phyloP scores from a whole-genome alignment of 2,113 vertebrate species.

The Tretioscincus oriximinensis region DNA sequence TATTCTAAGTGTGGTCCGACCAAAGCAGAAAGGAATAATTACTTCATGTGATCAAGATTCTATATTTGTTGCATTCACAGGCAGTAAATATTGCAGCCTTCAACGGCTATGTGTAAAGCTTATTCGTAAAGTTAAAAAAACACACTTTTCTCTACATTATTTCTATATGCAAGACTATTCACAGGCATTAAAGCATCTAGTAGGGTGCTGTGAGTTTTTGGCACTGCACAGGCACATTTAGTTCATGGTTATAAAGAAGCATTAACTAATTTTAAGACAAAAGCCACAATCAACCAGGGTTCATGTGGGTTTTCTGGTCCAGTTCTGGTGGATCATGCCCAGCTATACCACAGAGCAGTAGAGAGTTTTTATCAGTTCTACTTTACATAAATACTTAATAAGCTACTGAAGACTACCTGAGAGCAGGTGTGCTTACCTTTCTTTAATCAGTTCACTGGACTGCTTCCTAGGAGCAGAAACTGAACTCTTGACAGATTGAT shows the following conservation, averaged over 20 bases:
- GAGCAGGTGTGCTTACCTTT: constrained; percentile 30
- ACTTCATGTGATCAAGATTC: no score
- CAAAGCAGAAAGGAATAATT: no score
- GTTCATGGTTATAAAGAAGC: background rate
- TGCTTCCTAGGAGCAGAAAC: constrained; percentile 46
- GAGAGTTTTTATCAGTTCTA: constrained; percentile 16
- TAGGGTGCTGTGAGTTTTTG: constrained; percentile 14
- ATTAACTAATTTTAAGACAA: background rate
- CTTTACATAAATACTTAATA: constrained; percentile 1
- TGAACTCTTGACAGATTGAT: constrained; percentile 32
- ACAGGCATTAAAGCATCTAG: constrained; percentile 31
- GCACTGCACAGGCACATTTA: constrained; percentile 23
- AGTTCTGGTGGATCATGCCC: background rate
- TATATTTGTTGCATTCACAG: background rate
- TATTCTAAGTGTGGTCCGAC: no score
- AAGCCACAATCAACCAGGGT: background rate
- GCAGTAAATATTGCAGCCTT: background rate
- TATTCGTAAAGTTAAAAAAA: background rate
- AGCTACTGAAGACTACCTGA: background rate
- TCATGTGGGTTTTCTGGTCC: background rate
- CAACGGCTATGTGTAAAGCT: background rate
- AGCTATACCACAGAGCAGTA: constrained; percentile 29
- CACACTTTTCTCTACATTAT: constrained; percentile 21
- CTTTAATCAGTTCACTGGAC: constrained; percentile 23
- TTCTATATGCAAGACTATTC: background rate